phyloP scores from a whole-genome alignment of 30 jellyfish, hydroid and myxozoan genomes.

The Turritopsis rubra region DNA sequence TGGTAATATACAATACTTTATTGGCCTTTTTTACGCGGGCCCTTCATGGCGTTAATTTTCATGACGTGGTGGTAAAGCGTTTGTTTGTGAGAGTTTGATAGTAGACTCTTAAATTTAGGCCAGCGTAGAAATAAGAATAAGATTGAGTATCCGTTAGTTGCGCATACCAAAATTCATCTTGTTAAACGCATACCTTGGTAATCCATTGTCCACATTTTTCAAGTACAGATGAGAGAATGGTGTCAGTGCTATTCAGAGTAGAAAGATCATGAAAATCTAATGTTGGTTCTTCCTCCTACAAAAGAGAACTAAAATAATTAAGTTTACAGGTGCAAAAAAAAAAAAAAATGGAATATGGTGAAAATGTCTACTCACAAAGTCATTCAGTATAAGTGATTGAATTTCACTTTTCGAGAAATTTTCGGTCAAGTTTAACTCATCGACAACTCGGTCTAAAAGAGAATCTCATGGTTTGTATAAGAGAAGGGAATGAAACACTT shows the following conservation, averaged over 20 bases:
- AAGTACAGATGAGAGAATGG: conserved; percentile 26
- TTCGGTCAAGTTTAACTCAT: conserved; percentile 66
- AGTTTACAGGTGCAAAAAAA: background rate
- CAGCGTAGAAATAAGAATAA: too few relatives aligned
- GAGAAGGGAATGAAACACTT: too few relatives aligned
- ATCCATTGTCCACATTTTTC: conserved; percentile 41
- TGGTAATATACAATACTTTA: too few relatives aligned
- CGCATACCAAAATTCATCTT: background rate
- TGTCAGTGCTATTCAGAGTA: conserved; percentile 17
- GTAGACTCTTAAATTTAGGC: too few relatives aligned
- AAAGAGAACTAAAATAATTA: background rate
- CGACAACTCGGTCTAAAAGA: conserved; percentile 84
- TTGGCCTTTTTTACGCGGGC: too few relatives aligned
- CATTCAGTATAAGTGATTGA: conserved; percentile 34
- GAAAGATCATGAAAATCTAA: conserved; percentile 21
- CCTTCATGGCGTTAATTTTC: too few relatives aligned
- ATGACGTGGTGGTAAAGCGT: too few relatives aligned
- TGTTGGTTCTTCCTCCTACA: conserved; percentile 55
- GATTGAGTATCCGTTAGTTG: too few relatives aligned
- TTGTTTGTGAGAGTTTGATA: too few relatives aligned
- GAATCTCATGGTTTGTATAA: background rate
- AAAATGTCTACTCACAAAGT: conserved; percentile 42
- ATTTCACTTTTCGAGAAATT: conserved; percentile 72
- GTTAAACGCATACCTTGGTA: conserved; percentile 33
- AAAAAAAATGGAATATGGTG: background rate